Base-by-base conservation (phyloP, 2,888 invertebrate species). In the Lasioglossum figueresi region DNA sequence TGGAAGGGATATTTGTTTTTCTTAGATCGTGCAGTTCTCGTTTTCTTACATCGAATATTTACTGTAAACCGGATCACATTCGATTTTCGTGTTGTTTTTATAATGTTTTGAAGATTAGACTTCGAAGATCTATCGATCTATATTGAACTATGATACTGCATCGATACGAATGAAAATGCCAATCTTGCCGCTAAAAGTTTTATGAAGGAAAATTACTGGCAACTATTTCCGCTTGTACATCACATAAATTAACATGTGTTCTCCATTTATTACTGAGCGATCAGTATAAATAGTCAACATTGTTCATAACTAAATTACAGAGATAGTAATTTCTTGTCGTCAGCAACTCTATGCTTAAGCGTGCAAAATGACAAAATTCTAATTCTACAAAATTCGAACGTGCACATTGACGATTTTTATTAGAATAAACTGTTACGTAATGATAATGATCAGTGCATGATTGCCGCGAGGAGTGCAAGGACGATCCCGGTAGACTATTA, bases 401-500 rank as follows among this genome's bases (percentile, higher is more conserved):
- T 56, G n/a, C 10, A 10, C 56, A 56, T n/a, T 56, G 2, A n/a
- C 10, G n/a, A 56, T 56, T 56, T 56, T 59, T 27, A 23, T 4
- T 16, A 4, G 59, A 59, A 59, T 71, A 43, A 66, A 27, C 45
- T 27, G 14, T 27, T 31, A 31, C 31, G 1, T 37, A n/a, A 43
- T 27, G 43, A 27, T 43, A 40, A 27, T 27, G 27, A 27, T 71
- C 23, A 40, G n/a, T 5, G 40, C 27, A n/a, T 40, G 40, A 40
- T 71, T 43, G 43, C 43, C 3, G 14, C 27, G 27, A 71, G 43
- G 43, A 27, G 2, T 45, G 45, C 19, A 34, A 59, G 23, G 31
- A 72, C 72, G 45, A 34, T 19, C 59, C 10, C 72, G 23, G 59
- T 34, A n/a, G 79, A 31, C 72, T 43, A 59, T 79, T 63, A 40